Percentiles rank a stretch among this genome's conserved stretches.
Conservation (phyloP, 2,797 vertebrate species). For the Eulemur albifrons region DNA sequence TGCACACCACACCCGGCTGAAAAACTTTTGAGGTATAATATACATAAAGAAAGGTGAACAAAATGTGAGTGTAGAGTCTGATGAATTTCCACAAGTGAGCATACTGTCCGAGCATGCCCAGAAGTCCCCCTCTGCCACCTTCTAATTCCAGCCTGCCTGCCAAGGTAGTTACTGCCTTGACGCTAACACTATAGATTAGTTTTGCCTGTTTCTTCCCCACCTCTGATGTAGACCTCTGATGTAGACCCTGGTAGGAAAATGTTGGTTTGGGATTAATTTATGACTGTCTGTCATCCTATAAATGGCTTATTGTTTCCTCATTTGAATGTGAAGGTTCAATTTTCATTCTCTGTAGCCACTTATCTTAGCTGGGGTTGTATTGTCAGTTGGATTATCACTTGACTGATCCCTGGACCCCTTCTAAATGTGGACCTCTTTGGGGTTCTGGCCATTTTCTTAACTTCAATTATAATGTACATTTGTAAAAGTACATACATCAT, state of each 20-base stretch:
- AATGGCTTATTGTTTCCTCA: neutral
- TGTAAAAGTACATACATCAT: neutral
- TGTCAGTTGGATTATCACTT: neutral
- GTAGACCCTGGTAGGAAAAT: neutral
- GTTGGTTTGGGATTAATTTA: neutral
- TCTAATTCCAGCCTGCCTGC: neutral
- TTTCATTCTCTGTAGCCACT: neutral
- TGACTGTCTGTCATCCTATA: neutral
- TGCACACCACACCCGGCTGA: neutral
- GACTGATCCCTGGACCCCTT: neutral
- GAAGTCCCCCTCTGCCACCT: neutral
- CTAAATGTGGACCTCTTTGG: neutral
- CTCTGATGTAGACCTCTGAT: neutral
- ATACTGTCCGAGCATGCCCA: neutral
- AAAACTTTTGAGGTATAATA: neutral
- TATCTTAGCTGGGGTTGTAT: no score
- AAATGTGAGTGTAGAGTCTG: neutral
- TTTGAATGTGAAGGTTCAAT: neutral
- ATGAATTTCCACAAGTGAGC: neutral
- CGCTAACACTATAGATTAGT: neutral
- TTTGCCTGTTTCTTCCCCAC: neutral
- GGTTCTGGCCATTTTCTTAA: neutral
- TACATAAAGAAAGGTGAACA: neutral
- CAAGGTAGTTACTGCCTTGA: neutral
- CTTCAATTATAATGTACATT: neutral